Evolutionary conservation across 2,888 invertebrate genomes (phyloP).

Genomic region (Apamea epomidion): DNA sequence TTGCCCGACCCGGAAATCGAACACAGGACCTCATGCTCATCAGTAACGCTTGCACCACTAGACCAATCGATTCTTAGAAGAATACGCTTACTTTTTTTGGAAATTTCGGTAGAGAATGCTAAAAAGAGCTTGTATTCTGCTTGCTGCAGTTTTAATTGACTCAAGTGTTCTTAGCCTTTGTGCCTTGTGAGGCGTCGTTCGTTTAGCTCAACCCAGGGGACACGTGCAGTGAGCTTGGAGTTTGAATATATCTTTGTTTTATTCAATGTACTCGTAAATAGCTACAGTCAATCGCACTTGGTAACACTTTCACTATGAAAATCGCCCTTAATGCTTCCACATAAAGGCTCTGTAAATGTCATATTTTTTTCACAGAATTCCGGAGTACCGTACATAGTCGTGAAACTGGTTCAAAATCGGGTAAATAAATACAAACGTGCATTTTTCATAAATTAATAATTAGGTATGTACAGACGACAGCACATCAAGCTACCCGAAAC

Average conservation of each 20-base stretch:
- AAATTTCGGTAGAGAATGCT: neutral
- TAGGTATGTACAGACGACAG: too few relatives aligned
- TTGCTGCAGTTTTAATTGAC: constrained; percentile 28
- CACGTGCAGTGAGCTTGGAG: neutral
- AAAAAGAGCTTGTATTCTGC: neutral
- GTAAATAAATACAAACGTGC: too few relatives aligned
- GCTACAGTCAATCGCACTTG: neutral
- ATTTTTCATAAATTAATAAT: too few relatives aligned
- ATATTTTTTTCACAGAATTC: neutral
- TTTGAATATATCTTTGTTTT: neutral
- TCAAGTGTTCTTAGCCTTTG: constrained; percentile 13
- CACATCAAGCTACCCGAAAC: too few relatives aligned
- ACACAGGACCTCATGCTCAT: neutral
- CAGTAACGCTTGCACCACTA: neutral
- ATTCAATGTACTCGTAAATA: neutral
- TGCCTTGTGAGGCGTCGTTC: neutral
- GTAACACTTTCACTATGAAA: neutral
- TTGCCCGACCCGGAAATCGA: neutral
- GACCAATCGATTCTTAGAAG: neutral
- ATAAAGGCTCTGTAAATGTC: neutral
- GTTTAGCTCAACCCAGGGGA: neutral
- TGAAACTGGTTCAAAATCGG: neutral
- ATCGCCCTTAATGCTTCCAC: neutral
- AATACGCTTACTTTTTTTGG: neutral
- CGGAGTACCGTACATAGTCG: neutral